Evolutionary conservation across 2,113 vertebrate genomes (phyloP).

Genomic region (Alouatta palliata): DNA sequence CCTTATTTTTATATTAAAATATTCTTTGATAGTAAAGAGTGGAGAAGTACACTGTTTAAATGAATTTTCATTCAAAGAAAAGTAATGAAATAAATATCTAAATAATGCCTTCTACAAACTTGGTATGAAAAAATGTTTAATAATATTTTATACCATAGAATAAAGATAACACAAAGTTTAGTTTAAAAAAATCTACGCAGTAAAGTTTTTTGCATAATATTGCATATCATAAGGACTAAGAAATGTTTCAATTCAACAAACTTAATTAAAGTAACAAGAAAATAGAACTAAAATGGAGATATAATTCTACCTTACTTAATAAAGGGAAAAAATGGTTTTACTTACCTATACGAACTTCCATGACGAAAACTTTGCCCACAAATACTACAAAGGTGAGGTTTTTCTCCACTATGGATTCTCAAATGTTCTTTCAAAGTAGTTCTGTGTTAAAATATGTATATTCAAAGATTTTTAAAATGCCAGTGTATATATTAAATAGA

Average conservation of each 20-base stretch:
- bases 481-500: not conserved
- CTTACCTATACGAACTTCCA: conserved; percentile 97
- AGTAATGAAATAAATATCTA: not conserved
- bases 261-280: not conserved
- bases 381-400: conserved; percentile 97
- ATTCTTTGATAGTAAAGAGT: not conserved
- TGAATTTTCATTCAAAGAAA: conserved; percentile 20
- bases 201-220: not conserved
- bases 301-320: not conserved
- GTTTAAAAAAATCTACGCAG: not conserved
- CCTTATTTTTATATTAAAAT: not conserved
- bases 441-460: conserved; percentile 79
- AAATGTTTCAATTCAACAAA: not conserved
- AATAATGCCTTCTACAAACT: not conserved
- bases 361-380: conserved; percentile 99
- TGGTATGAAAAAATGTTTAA: not conserved
- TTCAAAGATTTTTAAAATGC: not conserved
- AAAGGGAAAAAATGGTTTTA: not conserved
- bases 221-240: not conserved
- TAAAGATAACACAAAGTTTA: not conserved
- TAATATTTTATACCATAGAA: not conserved
- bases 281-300: not conserved
- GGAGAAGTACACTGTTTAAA: not conserved
- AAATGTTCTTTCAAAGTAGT: conserved; percentile 97
- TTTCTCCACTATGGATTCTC: conserved; percentile 98